Percentiles rank a stretch among this genome's conserved stretches.
phyloP scores from a whole-genome alignment of 2,113 vertebrate species.

The Nannobrachium achirus region DNA sequence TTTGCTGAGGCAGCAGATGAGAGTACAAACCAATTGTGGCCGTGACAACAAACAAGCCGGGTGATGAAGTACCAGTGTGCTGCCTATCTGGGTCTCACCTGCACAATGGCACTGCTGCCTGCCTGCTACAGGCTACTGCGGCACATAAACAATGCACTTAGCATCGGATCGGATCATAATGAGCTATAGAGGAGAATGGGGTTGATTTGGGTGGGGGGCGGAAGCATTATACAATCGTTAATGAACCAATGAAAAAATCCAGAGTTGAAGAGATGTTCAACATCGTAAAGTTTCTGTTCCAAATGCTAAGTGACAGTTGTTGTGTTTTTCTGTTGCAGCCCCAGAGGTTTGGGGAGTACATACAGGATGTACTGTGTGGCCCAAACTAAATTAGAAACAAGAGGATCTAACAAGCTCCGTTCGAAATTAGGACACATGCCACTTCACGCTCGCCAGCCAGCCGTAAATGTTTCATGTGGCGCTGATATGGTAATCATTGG shows the following conservation, averaged over 20 bases:
- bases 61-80: constrained; percentile 74
- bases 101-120: constrained; percentile 42
- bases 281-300: no score
- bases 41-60: constrained; percentile 69
- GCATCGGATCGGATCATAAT: constrained; percentile 17
- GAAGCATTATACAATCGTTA: no score
- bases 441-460: constrained; percentile 59
- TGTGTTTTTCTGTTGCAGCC: no score
- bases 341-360: no score
- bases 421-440: constrained; percentile 65
- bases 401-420: constrained; percentile 60
- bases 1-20: constrained; percentile 75
- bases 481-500: constrained; percentile 73
- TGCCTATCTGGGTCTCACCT: constrained; percentile 76
- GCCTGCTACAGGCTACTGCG: constrained; percentile 38
- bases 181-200: constrained; percentile 6
- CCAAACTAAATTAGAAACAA: constrained; percentile 54
- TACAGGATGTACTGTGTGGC: constrained; percentile 13
- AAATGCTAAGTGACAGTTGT: no score
- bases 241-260: no score
- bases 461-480: constrained; percentile 73
- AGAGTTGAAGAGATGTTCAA: no score
- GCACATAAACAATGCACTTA: constrained; percentile 15
- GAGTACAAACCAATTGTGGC: constrained; percentile 72
- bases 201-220: no score